Conservation (phyloP, 2,113 vertebrate genomes). For the Arothron firmamentum region DNA sequence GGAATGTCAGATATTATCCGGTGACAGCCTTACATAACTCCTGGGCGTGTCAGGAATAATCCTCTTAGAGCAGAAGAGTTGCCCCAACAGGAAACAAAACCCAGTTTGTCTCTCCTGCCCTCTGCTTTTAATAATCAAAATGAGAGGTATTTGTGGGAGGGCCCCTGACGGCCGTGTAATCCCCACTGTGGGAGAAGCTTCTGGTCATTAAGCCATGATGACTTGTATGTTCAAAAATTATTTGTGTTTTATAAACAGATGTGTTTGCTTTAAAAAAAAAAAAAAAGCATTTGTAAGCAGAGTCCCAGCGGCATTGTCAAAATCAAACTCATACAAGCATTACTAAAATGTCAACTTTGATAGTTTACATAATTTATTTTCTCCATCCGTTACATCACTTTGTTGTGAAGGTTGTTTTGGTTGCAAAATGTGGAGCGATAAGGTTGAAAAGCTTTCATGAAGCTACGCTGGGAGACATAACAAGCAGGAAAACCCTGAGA, state of each 20-base stretch:
- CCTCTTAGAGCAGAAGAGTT: slow-evolving; percentile 59
- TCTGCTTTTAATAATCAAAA: slow-evolving; percentile 66
- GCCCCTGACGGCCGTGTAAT: slow-evolving; percentile 45
- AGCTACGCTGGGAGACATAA: background rate
- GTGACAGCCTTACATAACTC: slow-evolving; percentile 60
- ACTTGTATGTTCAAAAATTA: slow-evolving; percentile 32
- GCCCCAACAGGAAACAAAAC: slow-evolving; percentile 57
- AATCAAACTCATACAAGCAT: background rate
- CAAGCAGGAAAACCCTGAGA: background rate
- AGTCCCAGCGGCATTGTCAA: too few species aligned
- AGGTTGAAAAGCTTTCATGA: background rate
- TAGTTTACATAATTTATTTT: background rate
- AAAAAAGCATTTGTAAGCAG: background rate
- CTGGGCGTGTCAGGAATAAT: slow-evolving; percentile 53
- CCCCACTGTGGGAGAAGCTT: slow-evolving; percentile 47
- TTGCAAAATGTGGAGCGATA: background rate
- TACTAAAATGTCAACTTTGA: background rate
- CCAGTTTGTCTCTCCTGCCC: slow-evolving; percentile 51
- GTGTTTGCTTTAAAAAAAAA: slow-evolving; percentile 11
- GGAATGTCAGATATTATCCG: slow-evolving; percentile 63
- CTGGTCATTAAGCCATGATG: slow-evolving; percentile 40
- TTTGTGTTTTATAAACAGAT: slow-evolving; percentile 29
- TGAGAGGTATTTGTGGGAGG: slow-evolving; percentile 35
- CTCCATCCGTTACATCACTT: background rate
- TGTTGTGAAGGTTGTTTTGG: background rate